A percentile compares a stretch with the other conserved stretches of the same genome.
Evolutionary conservation across 2,113 vertebrate species (phyloP).

Genomic region (Phaethornis superciliosus): DNA sequence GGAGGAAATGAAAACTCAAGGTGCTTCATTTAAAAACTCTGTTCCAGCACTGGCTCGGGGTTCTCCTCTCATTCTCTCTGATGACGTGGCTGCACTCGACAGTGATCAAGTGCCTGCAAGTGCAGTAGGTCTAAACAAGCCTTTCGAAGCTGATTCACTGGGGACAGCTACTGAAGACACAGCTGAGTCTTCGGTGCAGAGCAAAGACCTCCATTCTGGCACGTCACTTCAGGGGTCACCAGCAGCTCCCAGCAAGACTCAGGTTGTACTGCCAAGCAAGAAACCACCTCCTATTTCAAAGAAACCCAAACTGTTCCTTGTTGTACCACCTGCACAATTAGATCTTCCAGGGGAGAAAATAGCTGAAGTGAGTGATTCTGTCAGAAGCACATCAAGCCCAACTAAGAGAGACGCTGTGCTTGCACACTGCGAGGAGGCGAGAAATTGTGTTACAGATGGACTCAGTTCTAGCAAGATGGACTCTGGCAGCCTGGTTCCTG

Average conservation of each 20-base stretch:
- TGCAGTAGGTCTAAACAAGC: neutral
- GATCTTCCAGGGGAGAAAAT: constrained; percentile 71
- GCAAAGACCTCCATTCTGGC: neutral
- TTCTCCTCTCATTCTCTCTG: constrained; percentile 46
- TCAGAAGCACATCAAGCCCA: constrained; percentile 53
- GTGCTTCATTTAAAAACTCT: constrained; percentile 71
- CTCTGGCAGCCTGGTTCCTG: constrained; percentile 66
- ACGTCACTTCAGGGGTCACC: constrained; percentile 19
- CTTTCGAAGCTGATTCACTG: neutral
- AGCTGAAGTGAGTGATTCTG: constrained; percentile 64
- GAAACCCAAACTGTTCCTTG: constrained; percentile 89
- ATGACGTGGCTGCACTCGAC: neutral
- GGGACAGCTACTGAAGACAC: neutral
- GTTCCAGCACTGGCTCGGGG: constrained; percentile 68
- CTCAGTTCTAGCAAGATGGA: constrained; percentile 64
- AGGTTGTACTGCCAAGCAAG: constrained; percentile 78
- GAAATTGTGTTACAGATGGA: constrained; percentile 45
- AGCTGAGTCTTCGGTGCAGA: neutral
- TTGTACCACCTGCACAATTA: constrained; percentile 78
- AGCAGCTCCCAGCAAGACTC: constrained; percentile 45
- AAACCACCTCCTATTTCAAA: constrained; percentile 89
- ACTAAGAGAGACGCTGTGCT: constrained; percentile 56
- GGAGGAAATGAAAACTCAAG: constrained; percentile 71
- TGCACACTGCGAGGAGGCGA: constrained; percentile 52
- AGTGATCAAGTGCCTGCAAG: neutral